A percentile compares a stretch with the other conserved stretches of the same genome.
These are phyloP conservation scores for Capitulum mitella DNA, from an alignment of 2,888 invertebrate species.

Conservation along the genomic window DNA sequence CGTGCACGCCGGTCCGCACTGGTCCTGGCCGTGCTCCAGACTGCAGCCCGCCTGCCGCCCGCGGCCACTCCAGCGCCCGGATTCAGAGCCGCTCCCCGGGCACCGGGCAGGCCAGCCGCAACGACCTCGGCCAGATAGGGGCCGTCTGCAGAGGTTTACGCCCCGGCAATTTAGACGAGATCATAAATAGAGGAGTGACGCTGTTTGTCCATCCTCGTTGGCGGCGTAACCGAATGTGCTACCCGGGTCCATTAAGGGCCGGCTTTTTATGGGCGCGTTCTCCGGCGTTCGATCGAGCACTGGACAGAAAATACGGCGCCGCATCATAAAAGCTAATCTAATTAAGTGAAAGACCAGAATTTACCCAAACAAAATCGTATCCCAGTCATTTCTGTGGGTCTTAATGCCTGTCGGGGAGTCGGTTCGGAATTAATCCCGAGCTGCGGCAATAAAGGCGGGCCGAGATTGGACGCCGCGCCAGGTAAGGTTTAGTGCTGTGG, in stretches of 20 bases:
- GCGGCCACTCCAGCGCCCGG: too few relatives aligned
- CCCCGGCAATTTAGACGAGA: background rate
- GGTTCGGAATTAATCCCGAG: background rate
- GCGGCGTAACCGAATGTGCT: background rate
- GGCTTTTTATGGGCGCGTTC: background rate
- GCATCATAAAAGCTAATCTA: background rate
- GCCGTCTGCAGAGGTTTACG: conserved; percentile 1
- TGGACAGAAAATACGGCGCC: background rate
- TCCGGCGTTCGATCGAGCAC: background rate
- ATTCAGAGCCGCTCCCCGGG: too few relatives aligned
- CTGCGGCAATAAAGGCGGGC: background rate
- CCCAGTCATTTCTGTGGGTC: background rate
- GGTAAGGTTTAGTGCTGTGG: background rate
- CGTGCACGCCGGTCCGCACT: too few relatives aligned
- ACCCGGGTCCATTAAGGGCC: background rate
- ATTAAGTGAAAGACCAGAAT: background rate
- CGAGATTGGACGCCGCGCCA: background rate
- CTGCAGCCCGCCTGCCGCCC: too few relatives aligned
- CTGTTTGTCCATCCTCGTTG: background rate
- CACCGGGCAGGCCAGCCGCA: too few relatives aligned
- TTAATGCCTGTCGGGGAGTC: background rate
- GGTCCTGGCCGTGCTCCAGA: too few relatives aligned
- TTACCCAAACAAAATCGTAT: background rate
- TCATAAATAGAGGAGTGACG: background rate
- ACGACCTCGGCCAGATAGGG: too few relatives aligned